Evolutionary conservation across 2,797 vertebrate genomes (phyloP).

Genomic region (Diceros bicornis): DNA sequence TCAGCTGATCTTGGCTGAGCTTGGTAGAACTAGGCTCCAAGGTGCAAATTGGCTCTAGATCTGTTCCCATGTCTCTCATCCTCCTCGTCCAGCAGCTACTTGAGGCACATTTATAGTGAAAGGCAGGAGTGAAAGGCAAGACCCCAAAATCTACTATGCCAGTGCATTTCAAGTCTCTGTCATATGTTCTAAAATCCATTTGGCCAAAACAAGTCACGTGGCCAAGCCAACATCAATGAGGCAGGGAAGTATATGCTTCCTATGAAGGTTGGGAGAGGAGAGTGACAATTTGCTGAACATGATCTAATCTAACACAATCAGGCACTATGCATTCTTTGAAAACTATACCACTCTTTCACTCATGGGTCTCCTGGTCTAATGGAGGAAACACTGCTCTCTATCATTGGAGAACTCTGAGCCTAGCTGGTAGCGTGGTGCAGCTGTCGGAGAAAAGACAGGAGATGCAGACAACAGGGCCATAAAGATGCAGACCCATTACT

Average conservation of each 20-base stretch:
- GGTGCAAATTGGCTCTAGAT: background rate
- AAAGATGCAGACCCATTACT: background rate
- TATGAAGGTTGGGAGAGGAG: background rate
- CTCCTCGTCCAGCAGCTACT: background rate
- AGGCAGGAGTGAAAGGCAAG: background rate
- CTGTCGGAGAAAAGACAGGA: background rate
- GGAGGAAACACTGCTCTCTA: background rate
- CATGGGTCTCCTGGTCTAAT: background rate
- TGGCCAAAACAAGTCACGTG: background rate
- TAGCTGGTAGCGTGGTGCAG: background rate
- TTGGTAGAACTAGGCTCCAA: background rate
- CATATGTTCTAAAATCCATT: background rate
- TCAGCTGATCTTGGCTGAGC: background rate
- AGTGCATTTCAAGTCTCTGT: background rate
- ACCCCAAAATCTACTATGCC: background rate
- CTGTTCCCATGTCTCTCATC: background rate
- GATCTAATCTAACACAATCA: background rate
- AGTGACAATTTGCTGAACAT: background rate
- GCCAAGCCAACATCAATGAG: background rate
- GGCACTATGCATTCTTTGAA: background rate
- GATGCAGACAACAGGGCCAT: background rate
- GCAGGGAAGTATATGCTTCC: background rate
- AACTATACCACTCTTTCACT: background rate
- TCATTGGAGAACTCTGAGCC: background rate
- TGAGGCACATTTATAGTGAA: background rate